Evolutionary conservation across 2,888 invertebrate genomes (phyloP), one percentile per base, ranked within the genome.

Genomic region (Trypoxylon attenuatum): DNA sequence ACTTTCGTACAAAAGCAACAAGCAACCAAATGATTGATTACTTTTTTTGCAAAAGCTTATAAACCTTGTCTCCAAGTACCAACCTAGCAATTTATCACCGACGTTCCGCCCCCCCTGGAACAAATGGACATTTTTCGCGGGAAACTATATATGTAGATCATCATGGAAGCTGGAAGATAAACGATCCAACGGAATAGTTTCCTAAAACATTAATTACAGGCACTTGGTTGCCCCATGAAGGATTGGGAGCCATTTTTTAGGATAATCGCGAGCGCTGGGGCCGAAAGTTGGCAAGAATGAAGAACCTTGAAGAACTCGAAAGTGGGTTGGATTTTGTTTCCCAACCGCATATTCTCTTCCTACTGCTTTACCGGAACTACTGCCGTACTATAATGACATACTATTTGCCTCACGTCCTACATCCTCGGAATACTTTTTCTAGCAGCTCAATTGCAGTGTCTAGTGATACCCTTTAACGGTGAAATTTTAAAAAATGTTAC

Each of bases 271-370:
- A 33, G 10, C 10, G 33, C 33, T 23, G 16, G 6, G 43, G 15
- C n/a, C 47, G 18, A 46, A 63, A 57, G 39, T 66, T 66, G 57
- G 57, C 66, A 49, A 57, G 53, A 39, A 38, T 57, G 19, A 18
- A 47, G 18, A 62, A 57, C 62, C 56, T 57, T 49, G 57, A 66
- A 57, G 25, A 52, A 46, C 23, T 16, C 45, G 62, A 45, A 57
- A 63, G 47, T 53, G 39, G 56, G 53, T 63, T 57, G 41, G 47
- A 57, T 53, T 63, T 57, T 63, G 39, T 39, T 50, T 57, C 33
- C 57, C 15, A 41, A 18, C 5, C 39, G 42, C 33, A 33, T 51
- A 16, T 45, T 57, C 49, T 47, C 21, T 49, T 21, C 21, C 25
- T 39, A n/a, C 27, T 52, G 10, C 10, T 18, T 18, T 21, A n/a